phyloP scores from a whole-genome alignment of 2,113 vertebrate species.

The Brachypteracias leptosomus region DNA sequence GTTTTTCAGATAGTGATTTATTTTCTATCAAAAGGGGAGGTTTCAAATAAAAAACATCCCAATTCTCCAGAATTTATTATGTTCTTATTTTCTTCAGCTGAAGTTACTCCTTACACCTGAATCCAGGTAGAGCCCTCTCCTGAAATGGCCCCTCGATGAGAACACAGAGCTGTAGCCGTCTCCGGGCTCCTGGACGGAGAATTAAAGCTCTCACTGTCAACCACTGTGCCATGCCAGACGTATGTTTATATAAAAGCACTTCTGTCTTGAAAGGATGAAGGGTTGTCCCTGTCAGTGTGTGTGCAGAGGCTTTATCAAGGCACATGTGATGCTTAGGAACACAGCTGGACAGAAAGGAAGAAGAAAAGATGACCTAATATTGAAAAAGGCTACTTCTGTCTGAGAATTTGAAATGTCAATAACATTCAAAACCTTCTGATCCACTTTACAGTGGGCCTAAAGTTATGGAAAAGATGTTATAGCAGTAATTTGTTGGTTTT shows the following conservation, averaged over 20 bases:
- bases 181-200: neutral
- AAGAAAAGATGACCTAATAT: neutral
- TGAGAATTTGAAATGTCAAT: neutral
- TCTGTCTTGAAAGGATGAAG: neutral
- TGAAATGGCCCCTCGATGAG: neutral
- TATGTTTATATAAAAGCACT: neutral
- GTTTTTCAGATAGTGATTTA: neutral
- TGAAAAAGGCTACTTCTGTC: neutral
- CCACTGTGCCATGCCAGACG: neutral
- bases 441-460: neutral
- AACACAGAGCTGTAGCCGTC: neutral
- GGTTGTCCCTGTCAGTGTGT: neutral
- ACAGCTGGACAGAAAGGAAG: neutral
- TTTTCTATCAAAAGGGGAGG: neutral
- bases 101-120: neutral
- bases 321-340: neutral
- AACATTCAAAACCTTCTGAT: neutral
- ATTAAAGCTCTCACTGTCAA: neutral
- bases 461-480: neutral
- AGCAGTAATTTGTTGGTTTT: neutral
- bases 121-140: neutral
- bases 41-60: neutral
- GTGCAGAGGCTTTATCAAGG: neutral
- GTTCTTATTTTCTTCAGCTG: neutral
- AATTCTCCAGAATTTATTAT: neutral